Conservation (phyloP, 64 coral and sea anemone genomes). For the Montipora foliosa region DNA sequence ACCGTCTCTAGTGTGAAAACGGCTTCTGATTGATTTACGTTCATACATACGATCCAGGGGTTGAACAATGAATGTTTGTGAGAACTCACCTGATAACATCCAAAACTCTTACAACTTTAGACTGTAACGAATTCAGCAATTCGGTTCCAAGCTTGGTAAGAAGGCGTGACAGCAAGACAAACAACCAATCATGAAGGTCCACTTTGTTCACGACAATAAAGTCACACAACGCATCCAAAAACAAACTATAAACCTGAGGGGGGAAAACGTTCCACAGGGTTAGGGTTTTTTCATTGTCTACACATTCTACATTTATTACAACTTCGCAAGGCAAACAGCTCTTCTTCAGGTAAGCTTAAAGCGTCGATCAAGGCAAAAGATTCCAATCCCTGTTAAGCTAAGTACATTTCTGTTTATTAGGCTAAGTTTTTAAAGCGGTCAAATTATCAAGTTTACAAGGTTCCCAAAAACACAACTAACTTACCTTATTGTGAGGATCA, state of each 20-base stretch:
- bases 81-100: constrained; percentile 84
- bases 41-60: not conserved
- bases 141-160: constrained; percentile 96
- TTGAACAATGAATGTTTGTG: not conserved
- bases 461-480: not conserved
- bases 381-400: too few species aligned
- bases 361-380: too few species aligned
- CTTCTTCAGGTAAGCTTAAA: too few species aligned
- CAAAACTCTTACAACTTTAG: constrained; percentile 91
- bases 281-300: too few species aligned
- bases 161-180: constrained; percentile 91
- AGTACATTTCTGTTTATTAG: too few species aligned
- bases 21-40: too few species aligned
- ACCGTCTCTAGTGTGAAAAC: too few species aligned
- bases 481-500: constrained; percentile 98
- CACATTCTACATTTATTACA: too few species aligned
- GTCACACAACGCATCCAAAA: constrained; percentile 90
- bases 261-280: not conserved
- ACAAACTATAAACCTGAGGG: constrained; percentile 88
- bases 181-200: constrained; percentile 93
- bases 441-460: too few species aligned
- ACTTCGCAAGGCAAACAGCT: too few species aligned
- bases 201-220: constrained; percentile 97
- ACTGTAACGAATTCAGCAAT: constrained; percentile 87
- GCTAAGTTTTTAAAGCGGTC: too few species aligned